Evolutionary conservation across 1,140 invertebrate species (phyloP).

Genomic region (honey bee (Apis mellifera)): Amel_HAv3.1 CM009935.2:495501-496000

Average conservation of each 20-base stretch:
- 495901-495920: not conserved
- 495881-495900: not conserved
- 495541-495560: constrained; percentile 98
- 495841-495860: constrained; percentile 99
- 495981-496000: constrained; percentile 99
- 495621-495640: not conserved
- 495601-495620: not conserved
- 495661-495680: constrained; percentile 29
- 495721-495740: constrained; percentile 98
- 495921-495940: too few species aligned
- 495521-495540: constrained; percentile 99
- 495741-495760: constrained; percentile 98
- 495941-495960: constrained; percentile 75
- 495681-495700: constrained; percentile 98
- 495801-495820: constrained; percentile 94
- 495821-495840: constrained; percentile 98
- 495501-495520: constrained; percentile 99
- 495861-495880: constrained; percentile 72
- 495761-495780: constrained; percentile 97
- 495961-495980: constrained; percentile 99
- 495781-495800: constrained; percentile 95
- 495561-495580: constrained; percentile 98
- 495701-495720: constrained; percentile 97
- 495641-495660: not conserved
- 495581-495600: constrained; percentile 1